Base-by-base conservation (phyloP, 2,113 vertebrate genomes). In the Hippocampus guttulatus region DNA sequence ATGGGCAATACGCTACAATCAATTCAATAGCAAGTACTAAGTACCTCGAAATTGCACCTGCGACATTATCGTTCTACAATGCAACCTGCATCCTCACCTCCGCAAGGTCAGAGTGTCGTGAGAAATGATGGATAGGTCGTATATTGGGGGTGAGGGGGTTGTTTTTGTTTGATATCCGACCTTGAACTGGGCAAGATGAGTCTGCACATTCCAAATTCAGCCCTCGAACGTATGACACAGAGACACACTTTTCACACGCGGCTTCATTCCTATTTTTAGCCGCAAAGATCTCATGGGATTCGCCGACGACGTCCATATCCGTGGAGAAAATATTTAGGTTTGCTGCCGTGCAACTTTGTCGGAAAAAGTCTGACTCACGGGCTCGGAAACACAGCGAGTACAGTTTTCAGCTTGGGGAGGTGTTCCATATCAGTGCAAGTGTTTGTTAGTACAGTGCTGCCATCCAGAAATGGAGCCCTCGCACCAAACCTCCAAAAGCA, bases 401-500 rank as follows among this genome's bases (percentile, higher is more conserved):
- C 80, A 82, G 69, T 83, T 64, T 72, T 71, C 41, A 47, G 41
- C 2, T 65, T 65, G 15, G 12, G 43, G 64, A 77, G 74, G 45
- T 68, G 60, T 77, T 81, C 80, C 78, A 82, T 82, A 76, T 85
- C 65, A 58, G 75, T 84, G 87, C 76, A 83, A 83, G 72, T 81
- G 78, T 87, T 84, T 85, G 81, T 85, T 84, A 78, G 71, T 73
- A 83, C 64, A 54, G 76, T 64, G 20, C 79, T 87, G 83, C 73
- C 83, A 87, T 84, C 83, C 85, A 84, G 67, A 69, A 84, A 64
- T 51, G 55, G 76, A 80, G 82, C 64, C 66, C 68, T 88, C 77
- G 43, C 83, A 87, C 82, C 82, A 80, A 67, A 67, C 64, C 75
- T 85, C 84, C 73, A 88, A 78, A 80, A 84, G 47, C 76, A 78